phyloP scores from a whole-genome alignment of 2,797 vertebrate species.

The Psittacula echo region DNA sequence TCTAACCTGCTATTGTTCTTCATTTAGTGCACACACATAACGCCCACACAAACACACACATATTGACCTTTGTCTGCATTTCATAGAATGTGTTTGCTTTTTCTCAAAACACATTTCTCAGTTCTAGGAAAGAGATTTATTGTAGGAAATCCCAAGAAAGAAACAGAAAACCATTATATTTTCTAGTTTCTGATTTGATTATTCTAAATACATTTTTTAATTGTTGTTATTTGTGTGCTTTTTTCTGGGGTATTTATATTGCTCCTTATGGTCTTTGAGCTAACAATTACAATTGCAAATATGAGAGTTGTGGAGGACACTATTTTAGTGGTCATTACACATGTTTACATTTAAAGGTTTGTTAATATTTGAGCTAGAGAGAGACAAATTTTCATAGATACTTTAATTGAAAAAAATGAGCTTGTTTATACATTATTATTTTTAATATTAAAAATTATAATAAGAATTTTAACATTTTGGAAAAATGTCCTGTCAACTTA shows the following conservation, averaged over 20 bases:
- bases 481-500: accelerated
- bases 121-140: not conserved
- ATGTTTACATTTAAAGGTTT: not conserved
- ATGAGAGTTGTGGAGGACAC: not conserved
- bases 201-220: not conserved
- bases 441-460: not conserved
- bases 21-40: not conserved
- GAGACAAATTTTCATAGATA: not conserved
- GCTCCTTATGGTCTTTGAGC: not conserved
- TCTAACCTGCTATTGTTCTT: constrained; percentile 29
- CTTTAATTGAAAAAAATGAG: accelerated
- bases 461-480: accelerated
- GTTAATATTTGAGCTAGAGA: not conserved
- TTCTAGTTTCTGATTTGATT: not conserved
- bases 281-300: not conserved
- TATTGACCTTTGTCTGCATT: not conserved
- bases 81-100: not conserved
- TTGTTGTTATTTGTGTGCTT: not conserved
- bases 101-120: not conserved
- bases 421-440: not conserved
- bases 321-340: not conserved
- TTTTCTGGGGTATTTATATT: not conserved
- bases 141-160: not conserved
- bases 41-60: not conserved
- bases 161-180: not conserved